A percentile compares a stretch with the other conserved stretches of the same genome.
These are phyloP conservation scores for Aplochiton taeniatus DNA, from an alignment of 2,797 vertebrate genomes.

Conservation along the genomic window DNA sequence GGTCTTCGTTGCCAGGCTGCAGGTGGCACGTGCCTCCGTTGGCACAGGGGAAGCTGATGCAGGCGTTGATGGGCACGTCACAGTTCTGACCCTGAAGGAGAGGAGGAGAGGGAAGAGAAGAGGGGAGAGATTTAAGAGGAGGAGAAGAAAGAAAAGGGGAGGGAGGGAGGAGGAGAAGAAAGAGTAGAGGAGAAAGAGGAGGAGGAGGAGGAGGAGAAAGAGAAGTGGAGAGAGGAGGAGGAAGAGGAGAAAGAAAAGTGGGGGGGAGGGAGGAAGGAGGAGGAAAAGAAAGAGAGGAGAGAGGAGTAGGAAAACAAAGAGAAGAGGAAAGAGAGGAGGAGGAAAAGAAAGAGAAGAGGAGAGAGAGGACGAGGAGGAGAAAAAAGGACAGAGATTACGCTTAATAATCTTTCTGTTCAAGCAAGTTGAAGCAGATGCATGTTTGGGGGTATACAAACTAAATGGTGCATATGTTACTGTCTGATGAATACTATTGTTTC, in stretches of 20 bases:
- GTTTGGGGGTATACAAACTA: no score
- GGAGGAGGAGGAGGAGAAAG: neutral
- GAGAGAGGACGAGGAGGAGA: neutral
- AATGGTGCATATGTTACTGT: no score
- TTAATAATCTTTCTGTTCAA: no score
- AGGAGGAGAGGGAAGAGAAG: neutral
- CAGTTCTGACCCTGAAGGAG: slow-evolving; percentile 88
- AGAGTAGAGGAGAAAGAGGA: neutral
- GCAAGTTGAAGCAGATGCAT: no score
- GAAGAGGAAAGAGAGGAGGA: no score
- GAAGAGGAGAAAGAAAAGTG: neutral
- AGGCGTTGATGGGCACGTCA: slow-evolving; percentile 89
- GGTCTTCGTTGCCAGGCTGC: slow-evolving; percentile 80
- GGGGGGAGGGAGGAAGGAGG: slow-evolving; percentile 26
- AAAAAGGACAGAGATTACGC: slow-evolving; percentile 1
- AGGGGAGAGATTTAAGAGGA: slow-evolving; percentile 1
- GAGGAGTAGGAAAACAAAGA: neutral
- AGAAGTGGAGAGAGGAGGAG: neutral
- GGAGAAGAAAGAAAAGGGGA: neutral
- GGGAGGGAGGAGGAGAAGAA: no score
- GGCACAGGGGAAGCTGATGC: slow-evolving; percentile 88
- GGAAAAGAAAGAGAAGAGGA: neutral
- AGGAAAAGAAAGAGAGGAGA: neutral
- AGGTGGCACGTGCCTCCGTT: slow-evolving; percentile 94
- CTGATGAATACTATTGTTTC: no score